Evolutionary conservation across 2,797 vertebrate species (phyloP).

Genomic region (Paramormyrops hopkinsi): DNA sequence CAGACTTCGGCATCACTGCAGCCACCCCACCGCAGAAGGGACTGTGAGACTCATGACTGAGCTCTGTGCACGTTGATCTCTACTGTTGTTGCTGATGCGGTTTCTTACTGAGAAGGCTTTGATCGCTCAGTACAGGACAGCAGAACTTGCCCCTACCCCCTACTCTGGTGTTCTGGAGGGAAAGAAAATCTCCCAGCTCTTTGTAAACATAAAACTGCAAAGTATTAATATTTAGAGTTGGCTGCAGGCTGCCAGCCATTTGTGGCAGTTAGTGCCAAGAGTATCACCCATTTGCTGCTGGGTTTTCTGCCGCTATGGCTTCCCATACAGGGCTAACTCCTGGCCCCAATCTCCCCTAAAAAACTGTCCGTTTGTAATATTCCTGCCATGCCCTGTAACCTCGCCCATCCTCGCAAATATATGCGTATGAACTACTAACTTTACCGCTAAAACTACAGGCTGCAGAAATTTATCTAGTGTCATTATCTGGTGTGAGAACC

Average conservation of each 20-base stretch:
- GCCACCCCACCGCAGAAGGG: not conserved
- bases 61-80: not conserved
- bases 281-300: not conserved
- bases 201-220: slow-evolving; percentile 25
- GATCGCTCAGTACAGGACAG: slow-evolving; percentile 2
- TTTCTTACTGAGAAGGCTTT: not conserved
- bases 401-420: not conserved
- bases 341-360: not conserved
- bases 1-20: not conserved
- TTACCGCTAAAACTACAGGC: not conserved
- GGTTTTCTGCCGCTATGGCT: not conserved
- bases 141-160: not conserved
- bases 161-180: slow-evolving; percentile 11
- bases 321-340: not conserved
- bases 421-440: not conserved
- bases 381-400: not conserved
- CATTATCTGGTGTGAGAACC: not conserved
- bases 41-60: not conserved
- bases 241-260: slow-evolving; percentile 15
- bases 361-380: not conserved
- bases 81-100: not conserved
- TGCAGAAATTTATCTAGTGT: not conserved
- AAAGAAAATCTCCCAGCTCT: slow-evolving; percentile 21
- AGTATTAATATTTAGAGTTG: slow-evolving; percentile 29
- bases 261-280: not conserved